Evolutionary conservation across 2,888 invertebrate genomes (phyloP), one percentile per base, ranked within the genome.

Genomic region (Abscondita cerata): DNA sequence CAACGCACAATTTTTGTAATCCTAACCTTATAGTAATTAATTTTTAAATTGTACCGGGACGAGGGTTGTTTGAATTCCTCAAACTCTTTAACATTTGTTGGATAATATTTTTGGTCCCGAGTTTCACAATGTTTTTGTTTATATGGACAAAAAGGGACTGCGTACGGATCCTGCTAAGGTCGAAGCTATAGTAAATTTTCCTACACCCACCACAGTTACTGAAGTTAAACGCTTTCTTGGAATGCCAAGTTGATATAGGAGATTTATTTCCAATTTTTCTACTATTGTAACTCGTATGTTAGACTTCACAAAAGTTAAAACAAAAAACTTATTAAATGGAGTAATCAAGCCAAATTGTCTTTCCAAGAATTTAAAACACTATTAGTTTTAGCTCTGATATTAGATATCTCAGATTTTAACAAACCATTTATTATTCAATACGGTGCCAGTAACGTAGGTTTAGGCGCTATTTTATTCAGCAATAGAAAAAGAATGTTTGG

Each of bases 161-260:
- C 47, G 65, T 2, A 72, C 71, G 0, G 70, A 74, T 52, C 72
- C 72, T 1, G 70, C 69, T 1, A 74, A 75, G 57, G 64, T 74
- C 4, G 41, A 50, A 1, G 57, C 68, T 11, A 73, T 73, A 61
- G 50, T 69, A 8, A 68, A 71, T 57, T 73, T 70, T 64, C 68
- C 71, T 2, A 59, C 50, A 1, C 71, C 72, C 0, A 36, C 15
- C 12, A 72, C 60, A 11, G 52, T 67, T 6, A 74, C 73, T 0
- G 70, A 72, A 59, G 34, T 73, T 5, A 72, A 72, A 57, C 47
- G 73, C 12, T 71, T 76, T 52, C 38, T 74, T 1, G 74, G 73
- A 2, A 57, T 74, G 48, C 65, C 66, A 52, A 66, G 65, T 2
- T 75, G 72, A 69, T 73, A 73, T 48, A 38, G 72, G 44, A 57